Evolutionary conservation across 1,140 invertebrate genomes (phyloP).

Genomic region (Acromyrmex heyeri): DNA sequence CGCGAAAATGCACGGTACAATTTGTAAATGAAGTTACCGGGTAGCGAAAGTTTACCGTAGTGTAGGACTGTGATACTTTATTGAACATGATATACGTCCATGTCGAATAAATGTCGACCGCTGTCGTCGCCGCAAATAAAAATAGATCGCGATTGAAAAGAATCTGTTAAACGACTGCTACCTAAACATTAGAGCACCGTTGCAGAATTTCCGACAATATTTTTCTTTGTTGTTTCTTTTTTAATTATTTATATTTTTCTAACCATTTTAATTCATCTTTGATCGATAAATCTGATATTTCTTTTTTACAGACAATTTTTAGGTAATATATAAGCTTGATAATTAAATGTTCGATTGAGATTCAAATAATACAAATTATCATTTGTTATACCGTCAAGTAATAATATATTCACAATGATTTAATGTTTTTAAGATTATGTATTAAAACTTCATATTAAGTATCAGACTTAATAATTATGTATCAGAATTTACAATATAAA

Average conservation of each 20-base stretch:
- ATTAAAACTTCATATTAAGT: neutral
- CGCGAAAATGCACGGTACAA: constrained; percentile 32
- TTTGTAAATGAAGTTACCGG: constrained; percentile 49
- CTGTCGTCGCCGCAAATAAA: constrained; percentile 21
- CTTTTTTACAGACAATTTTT: neutral
- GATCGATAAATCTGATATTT: neutral
- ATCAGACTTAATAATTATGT: neutral
- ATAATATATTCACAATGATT: constrained; percentile 20
- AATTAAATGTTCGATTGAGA: neutral
- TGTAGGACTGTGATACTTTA: constrained; percentile 30
- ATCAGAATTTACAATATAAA: constrained; percentile 10
- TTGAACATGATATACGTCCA: neutral
- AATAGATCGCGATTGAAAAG: constrained; percentile 14
- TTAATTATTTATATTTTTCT: neutral
- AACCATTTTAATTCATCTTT: neutral
- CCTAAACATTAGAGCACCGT: neutral
- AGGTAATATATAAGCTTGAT: neutral
- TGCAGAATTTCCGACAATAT: neutral
- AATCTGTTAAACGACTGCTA: constrained; percentile 22
- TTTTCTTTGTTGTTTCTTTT: neutral
- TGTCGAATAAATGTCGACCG: constrained; percentile 53
- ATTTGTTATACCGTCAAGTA: neutral
- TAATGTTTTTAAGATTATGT: neutral
- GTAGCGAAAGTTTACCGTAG: constrained; percentile 35
- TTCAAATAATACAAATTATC: neutral